phyloP scores from a whole-genome alignment of 2,888 invertebrate species.

The Leucophenga maculata region DNA sequence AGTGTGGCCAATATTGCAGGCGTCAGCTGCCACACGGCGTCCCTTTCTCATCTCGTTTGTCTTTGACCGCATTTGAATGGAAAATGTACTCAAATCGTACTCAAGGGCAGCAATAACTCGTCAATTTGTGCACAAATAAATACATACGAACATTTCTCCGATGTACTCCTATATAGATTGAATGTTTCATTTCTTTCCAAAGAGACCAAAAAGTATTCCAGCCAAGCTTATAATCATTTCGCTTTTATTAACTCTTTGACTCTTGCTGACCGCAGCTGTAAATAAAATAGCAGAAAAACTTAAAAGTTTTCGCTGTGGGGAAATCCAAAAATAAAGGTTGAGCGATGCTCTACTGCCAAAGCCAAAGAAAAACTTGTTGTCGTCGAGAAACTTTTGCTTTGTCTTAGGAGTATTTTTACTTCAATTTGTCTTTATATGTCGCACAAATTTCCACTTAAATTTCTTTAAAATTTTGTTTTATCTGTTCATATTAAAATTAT shows the following conservation, averaged over 20 bases:
- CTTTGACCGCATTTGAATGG: too few relatives aligned
- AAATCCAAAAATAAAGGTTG: not conserved
- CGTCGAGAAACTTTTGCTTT: constrained; percentile 14
- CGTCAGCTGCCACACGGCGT: too few relatives aligned
- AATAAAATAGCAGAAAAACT: not conserved
- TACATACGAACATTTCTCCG: constrained; percentile 38
- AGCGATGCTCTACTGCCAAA: constrained; percentile 31
- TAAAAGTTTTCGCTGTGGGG: not conserved
- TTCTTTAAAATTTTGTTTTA: not conserved
- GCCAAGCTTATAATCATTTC: not conserved
- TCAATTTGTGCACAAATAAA: constrained; percentile 62
- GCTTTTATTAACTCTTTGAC: constrained; percentile 62
- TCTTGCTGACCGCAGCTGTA: constrained; percentile 41
- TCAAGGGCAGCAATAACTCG: constrained; percentile 48
- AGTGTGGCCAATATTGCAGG: too few relatives aligned
- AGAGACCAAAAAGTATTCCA: not conserved
- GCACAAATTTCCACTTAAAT: not conserved
- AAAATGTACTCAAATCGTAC: not conserved
- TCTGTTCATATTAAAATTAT: not conserved
- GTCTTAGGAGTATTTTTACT: not conserved
- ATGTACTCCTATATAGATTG: constrained; percentile 2
- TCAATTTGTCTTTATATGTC: not conserved
- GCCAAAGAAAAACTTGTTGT: constrained; percentile 52
- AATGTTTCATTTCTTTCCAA: not conserved
- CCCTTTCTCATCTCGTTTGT: too few relatives aligned